Evolutionary conservation across 1,140 invertebrate species (phyloP).

Genomic region (Hetaerina americana): DNA sequence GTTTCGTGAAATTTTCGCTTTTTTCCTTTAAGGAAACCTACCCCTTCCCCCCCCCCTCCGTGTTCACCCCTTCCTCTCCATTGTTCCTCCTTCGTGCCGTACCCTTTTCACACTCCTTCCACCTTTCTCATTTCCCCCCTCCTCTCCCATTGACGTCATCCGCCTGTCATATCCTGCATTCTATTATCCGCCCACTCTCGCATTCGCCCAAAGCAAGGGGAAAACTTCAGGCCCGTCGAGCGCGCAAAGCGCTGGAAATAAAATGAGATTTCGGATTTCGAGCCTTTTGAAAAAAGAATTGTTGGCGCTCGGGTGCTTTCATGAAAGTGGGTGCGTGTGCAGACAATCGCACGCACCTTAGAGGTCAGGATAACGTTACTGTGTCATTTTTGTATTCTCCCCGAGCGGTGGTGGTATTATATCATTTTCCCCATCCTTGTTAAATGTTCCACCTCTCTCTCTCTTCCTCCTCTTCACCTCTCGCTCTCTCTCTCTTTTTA

Average conservation of each 20-base stretch:
- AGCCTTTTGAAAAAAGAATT: no score
- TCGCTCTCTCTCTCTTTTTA: neutral
- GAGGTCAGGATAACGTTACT: neutral
- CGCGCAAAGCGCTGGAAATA: neutral
- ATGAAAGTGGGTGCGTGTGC: neutral
- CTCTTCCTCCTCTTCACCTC: neutral
- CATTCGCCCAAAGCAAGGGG: neutral
- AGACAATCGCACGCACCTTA: no score
- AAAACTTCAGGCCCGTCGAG: no score
- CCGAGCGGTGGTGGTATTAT: no score
- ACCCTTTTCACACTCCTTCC: neutral
- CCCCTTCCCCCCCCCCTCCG: neutral
- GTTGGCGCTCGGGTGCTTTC: no score
- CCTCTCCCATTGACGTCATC: neutral
- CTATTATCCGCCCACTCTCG: neutral
- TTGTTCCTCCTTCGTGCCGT: neutral
- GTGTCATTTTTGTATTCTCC: neutral
- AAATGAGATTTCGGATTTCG: neutral
- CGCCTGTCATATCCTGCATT: neutral
- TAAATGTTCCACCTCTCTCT: neutral
- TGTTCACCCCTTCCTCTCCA: neutral
- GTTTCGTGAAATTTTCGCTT: no score
- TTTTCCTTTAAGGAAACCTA: no score
- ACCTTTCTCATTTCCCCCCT: neutral
- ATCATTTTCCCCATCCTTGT: no score